Percentiles rank a stretch among this genome's conserved stretches.
These are phyloP conservation scores for Deroptyus accipitrinus DNA, from an alignment of 2,113 vertebrate genomes.

Conservation along the genomic window DNA sequence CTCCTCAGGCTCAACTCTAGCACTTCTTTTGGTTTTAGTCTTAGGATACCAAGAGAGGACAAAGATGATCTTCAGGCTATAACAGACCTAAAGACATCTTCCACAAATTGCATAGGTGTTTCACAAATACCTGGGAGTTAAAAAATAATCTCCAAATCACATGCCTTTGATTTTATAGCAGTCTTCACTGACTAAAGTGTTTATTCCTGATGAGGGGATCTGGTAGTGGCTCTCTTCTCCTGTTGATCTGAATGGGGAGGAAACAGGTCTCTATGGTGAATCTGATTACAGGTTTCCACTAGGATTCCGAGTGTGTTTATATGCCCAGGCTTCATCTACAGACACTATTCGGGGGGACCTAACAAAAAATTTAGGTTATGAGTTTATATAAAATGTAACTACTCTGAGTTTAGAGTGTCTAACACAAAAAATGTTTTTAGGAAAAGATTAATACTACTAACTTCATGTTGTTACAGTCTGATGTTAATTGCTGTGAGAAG, in stretches of 20 bases:
- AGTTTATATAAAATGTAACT: background rate
- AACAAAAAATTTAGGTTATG: background rate
- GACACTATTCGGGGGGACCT: background rate
- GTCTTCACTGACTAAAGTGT: background rate
- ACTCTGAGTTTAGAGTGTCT: background rate
- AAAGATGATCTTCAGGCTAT: background rate
- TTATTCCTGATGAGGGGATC: fast-evolving
- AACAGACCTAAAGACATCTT: background rate
- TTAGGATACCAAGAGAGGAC: background rate
- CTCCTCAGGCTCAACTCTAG: background rate
- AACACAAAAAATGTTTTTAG: background rate
- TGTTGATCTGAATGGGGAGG: background rate
- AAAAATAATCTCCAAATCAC: background rate
- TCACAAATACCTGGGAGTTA: background rate
- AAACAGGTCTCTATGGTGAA: fast-evolving
- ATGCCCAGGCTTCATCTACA: background rate
- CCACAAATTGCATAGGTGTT: background rate
- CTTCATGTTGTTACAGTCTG: background rate
- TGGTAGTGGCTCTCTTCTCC: background rate
- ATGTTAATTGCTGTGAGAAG: background rate
- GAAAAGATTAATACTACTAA: background rate
- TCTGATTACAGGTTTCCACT: background rate
- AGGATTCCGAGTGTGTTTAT: background rate
- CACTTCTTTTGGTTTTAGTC: background rate
- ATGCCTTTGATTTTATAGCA: background rate